phyloP scores from a whole-genome alignment of 2,113 vertebrate species.

The Austrofundulus limnaeus region DNA sequence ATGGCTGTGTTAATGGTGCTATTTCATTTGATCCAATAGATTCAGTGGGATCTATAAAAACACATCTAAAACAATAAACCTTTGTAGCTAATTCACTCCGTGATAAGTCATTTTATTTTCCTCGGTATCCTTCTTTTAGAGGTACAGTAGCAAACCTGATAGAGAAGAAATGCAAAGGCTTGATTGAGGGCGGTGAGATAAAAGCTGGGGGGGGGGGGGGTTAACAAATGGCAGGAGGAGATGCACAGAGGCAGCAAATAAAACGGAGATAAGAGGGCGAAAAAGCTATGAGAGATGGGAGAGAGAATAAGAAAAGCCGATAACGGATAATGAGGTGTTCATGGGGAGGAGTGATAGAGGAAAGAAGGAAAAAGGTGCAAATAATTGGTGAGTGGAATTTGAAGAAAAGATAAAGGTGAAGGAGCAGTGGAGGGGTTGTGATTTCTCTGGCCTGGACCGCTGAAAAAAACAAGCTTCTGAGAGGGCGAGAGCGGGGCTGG shows the following conservation, averaged over 20 bases:
- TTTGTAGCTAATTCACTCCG: slow-evolving; percentile 28
- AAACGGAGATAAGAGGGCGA: slow-evolving; percentile 36
- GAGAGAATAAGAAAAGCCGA: slow-evolving; percentile 56
- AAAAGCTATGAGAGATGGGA: slow-evolving; percentile 49
- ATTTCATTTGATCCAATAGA: slow-evolving; percentile 39
- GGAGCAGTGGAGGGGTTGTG: slow-evolving; percentile 19
- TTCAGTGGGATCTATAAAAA: slow-evolving; percentile 20
- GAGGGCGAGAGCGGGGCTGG: slow-evolving; percentile 1
- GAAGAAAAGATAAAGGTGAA: slow-evolving; percentile 47
- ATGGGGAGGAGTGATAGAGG: slow-evolving; percentile 28
- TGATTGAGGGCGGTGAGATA: slow-evolving; percentile 41
- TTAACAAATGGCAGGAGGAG: slow-evolving; percentile 31
- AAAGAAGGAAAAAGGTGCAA: slow-evolving; percentile 34
- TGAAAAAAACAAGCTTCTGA: slow-evolving; percentile 35
- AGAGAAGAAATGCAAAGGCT: slow-evolving; percentile 11
- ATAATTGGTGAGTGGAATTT: slow-evolving; percentile 49
- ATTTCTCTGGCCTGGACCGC: slow-evolving; percentile 10
- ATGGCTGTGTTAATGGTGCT: slow-evolving; percentile 38
- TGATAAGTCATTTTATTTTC: slow-evolving; percentile 23
- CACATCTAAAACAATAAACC: slow-evolving; percentile 48
- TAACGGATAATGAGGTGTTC: slow-evolving; percentile 68
- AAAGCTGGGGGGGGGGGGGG: slow-evolving; percentile 10
- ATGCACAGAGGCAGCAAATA: slow-evolving; percentile 40
- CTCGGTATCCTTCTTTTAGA: slow-evolving; percentile 6
- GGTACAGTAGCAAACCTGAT: slow-evolving; percentile 14